phyloP scores from a whole-genome alignment of 2,888 invertebrate species.

The Drosophila aldrichi region DNA sequence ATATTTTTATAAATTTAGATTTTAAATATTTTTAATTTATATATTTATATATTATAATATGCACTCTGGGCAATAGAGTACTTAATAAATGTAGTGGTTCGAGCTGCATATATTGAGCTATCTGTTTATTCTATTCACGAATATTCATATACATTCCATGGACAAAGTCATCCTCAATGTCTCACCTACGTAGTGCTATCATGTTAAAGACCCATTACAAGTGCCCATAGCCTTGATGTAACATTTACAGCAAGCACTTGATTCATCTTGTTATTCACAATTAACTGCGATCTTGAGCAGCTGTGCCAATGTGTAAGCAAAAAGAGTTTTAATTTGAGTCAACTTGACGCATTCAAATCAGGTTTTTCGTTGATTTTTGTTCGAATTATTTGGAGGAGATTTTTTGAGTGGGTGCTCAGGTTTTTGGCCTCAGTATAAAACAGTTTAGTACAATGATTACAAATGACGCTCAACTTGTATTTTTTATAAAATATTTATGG shows the following conservation, averaged over 20 bases:
- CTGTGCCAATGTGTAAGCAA: slow-evolving; percentile 16
- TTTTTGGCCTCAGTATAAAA: slow-evolving; percentile 11
- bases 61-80: too few species aligned
- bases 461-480: slow-evolving; percentile 7
- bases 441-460: slow-evolving; percentile 45
- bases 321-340: slow-evolving; percentile 11
- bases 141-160: not conserved
- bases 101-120: not conserved
- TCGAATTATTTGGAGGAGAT: slow-evolving; percentile 29
- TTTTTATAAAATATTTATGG: not conserved
- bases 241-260: slow-evolving; percentile 1
- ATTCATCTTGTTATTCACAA: slow-evolving; percentile 12
- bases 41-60: too few species aligned
- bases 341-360: slow-evolving; percentile 13
- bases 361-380: slow-evolving; percentile 17
- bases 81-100: too few species aligned
- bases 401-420: slow-evolving; percentile 27
- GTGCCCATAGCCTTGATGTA: not conserved
- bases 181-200: not conserved
- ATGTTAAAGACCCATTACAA: not conserved
- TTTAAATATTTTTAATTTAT: too few species aligned
- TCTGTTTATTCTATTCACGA: not conserved
- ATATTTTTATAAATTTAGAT: too few species aligned
- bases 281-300: slow-evolving; percentile 3
- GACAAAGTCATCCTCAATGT: not conserved